A percentile compares a stretch with the other conserved stretches of the same genome.
Evolutionary conservation across 2,888 invertebrate species (phyloP).

Genomic region (Hydropsyche betteni): DNA sequence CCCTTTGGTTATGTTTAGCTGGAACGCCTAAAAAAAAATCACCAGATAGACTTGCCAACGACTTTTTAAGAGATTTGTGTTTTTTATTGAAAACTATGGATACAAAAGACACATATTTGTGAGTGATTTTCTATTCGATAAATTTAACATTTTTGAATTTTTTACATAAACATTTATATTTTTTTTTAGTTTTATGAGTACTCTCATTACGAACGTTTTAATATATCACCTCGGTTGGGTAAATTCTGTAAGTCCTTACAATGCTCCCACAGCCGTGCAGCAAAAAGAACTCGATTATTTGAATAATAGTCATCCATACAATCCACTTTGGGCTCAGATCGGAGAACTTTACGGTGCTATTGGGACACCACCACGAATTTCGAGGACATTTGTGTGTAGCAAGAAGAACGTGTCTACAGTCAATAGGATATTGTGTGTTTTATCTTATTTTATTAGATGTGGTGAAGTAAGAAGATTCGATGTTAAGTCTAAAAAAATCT

Average conservation of each 20-base stretch:
- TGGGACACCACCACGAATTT: constrained; percentile 78
- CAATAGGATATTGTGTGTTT: constrained; percentile 76
- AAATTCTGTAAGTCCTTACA: constrained; percentile 73
- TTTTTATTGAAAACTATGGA: constrained; percentile 76
- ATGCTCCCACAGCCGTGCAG: constrained; percentile 57
- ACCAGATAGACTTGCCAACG: constrained; percentile 58
- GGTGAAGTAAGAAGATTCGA: constrained; percentile 70
- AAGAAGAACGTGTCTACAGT: constrained; percentile 70
- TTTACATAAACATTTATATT: constrained; percentile 40
- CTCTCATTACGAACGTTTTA: constrained; percentile 85
- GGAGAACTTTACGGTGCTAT: constrained; percentile 87
- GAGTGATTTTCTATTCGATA: constrained; percentile 60
- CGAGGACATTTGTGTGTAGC: constrained; percentile 83
- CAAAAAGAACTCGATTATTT: constrained; percentile 66
- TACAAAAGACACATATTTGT: constrained; percentile 91
- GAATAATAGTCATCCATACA: constrained; percentile 77
- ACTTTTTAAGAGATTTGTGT: constrained; percentile 69
- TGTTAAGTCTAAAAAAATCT: constrained; percentile 33
- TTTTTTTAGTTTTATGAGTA: constrained; percentile 85
- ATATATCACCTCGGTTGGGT: constrained; percentile 95
- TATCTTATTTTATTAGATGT: constrained; percentile 90
- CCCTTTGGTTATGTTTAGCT: constrained; percentile 72
- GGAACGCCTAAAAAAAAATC: constrained; percentile 37
- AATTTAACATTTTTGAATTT: constrained; percentile 17
- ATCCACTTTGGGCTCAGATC: constrained; percentile 90